phyloP scores from a whole-genome alignment of 2,888 invertebrate species.

The Ophion obscuratus region DNA sequence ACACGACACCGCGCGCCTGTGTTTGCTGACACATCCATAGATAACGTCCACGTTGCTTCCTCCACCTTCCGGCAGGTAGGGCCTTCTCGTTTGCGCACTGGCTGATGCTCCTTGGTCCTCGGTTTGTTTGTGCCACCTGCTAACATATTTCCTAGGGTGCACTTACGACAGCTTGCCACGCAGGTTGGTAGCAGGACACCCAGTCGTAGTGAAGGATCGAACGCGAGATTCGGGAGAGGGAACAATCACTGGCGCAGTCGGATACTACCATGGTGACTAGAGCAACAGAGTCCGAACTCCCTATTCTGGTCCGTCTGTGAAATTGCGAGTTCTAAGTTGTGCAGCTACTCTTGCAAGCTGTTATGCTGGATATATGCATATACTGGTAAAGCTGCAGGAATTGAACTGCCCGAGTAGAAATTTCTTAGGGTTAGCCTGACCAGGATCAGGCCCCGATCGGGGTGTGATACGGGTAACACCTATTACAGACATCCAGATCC shows the following conservation, averaged over 20 bases:
- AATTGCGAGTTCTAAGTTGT: not conserved
- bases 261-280: constrained; percentile 17
- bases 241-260: constrained; percentile 66
- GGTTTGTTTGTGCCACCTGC: not conserved
- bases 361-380: too few relatives aligned
- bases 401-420: too few relatives aligned
- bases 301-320: not conserved
- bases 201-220: constrained; percentile 69
- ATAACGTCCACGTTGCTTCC: not conserved
- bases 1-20: not conserved
- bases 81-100: not conserved
- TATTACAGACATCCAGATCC: too few relatives aligned
- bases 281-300: not conserved
- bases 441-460: too few relatives aligned
- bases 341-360: not conserved
- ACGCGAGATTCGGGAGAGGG: constrained; percentile 64
- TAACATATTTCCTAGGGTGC: constrained; percentile 18
- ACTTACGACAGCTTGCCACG: constrained; percentile 21
- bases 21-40: not conserved
- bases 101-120: constrained; percentile 22
- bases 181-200: constrained; percentile 28
- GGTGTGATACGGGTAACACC: too few relatives aligned
- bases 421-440: too few relatives aligned
- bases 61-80: not conserved
- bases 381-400: too few relatives aligned